Base-by-base conservation (phyloP, 2,113 vertebrate species). In the Tupaia tana region DNA sequence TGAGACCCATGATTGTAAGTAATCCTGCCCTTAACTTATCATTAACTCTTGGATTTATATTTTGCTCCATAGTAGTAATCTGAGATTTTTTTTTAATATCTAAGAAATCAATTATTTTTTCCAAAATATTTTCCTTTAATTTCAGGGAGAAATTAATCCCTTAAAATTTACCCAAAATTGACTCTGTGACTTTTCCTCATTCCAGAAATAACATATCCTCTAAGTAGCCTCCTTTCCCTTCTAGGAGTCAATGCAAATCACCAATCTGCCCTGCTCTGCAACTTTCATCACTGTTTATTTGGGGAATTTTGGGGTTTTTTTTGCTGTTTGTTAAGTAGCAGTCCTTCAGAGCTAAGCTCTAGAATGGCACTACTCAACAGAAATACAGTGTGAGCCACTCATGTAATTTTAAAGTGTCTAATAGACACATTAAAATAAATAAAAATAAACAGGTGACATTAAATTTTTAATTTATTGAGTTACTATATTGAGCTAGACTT, bases 71-170 rank as follows among this genome's bases (percentile, higher is more conserved):
- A 52, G 19, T 31, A 87, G 9, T 67, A n/a, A 20, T 86, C 29
- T 82, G 74, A 66, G 77, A 69, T 69, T 80, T 73, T 43, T 43
- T 43, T 84, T 71, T 84, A 71, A 10, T 27, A 27, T 75, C 34
- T 70, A 67, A 54, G 61, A 93, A 94, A 93, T 25, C 31, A 86
- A 73, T 52, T 89, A 63, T 59, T 91, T 82, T 67, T 91, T 27
- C 43, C 20, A 71, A 89, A 91, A 93, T 82, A 70, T 56, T 91
- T 89, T 77, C 19, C 63, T 78, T 89, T 78, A 89, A 82, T 71
- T 78, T 82, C 52, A 34, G 16, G 58, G 34, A 79, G 22, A 82
- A 88, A 92, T 73, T 25, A 77, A 54, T 18, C 6, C 27, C n/a
- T 92, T 88, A 20, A 22, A 56, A 70, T n/a, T 86, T 85, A 59